A percentile compares a stretch with the other conserved stretches of the same genome.
phyloP scores from a whole-genome alignment of 2,888 invertebrate genomes.

The Epirrhoe tristata region DNA sequence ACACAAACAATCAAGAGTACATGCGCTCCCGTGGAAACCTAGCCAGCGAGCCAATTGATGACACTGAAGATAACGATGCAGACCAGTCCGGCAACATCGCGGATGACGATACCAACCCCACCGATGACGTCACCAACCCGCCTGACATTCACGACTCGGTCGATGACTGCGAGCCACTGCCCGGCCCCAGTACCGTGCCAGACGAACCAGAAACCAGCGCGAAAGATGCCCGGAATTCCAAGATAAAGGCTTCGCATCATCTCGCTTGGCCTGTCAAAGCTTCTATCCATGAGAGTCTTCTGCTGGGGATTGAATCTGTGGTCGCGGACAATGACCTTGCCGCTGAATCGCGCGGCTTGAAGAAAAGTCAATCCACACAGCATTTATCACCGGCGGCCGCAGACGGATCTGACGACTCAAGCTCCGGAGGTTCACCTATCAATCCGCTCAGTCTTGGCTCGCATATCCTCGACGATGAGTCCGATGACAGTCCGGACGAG shows the following conservation, averaged over 20 bases:
- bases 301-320: constrained; percentile 47
- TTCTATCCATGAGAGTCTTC: constrained; percentile 65
- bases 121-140: constrained; percentile 50
- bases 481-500: constrained; percentile 40
- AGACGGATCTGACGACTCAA: constrained; percentile 40
- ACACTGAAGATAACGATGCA: constrained; percentile 3
- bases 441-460: constrained; percentile 56
- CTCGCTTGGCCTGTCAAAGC: constrained; percentile 41
- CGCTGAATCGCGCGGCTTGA: constrained; percentile 54
- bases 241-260: constrained; percentile 38
- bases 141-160: constrained; percentile 17
- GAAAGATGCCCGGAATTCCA: constrained; percentile 47
- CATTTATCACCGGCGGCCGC: constrained; percentile 50
- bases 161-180: constrained; percentile 23
- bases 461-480: constrained; percentile 49
- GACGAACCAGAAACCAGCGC: constrained; percentile 41
- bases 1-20: constrained; percentile 1
- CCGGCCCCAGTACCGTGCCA: constrained; percentile 54
- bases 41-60: constrained; percentile 16
- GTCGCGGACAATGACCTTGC: constrained; percentile 57
- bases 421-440: constrained; percentile 45
- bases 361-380: constrained; percentile 65
- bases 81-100: constrained; percentile 10
- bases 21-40: background rate
- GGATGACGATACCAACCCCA: constrained; percentile 44